These are phyloP conservation scores for Phaethon lepturus DNA, from an alignment of 2,113 vertebrate species.

Conservation along the genomic window DNA sequence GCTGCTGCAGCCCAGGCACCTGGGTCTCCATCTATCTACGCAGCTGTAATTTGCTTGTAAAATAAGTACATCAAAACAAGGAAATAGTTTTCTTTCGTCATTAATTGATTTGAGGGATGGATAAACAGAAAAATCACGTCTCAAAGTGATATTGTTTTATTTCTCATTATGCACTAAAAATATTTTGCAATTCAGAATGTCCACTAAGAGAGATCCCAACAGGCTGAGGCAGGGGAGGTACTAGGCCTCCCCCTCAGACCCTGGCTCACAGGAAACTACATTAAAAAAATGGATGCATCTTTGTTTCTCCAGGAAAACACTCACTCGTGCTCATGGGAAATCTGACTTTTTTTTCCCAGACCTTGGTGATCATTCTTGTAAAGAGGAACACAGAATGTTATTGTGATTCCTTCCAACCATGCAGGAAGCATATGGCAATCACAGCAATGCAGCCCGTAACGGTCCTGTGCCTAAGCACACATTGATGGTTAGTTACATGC, in stretches of 20 bases:
- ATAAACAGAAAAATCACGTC: neutral
- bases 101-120: neutral
- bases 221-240: neutral
- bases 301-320: neutral
- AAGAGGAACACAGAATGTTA: neutral
- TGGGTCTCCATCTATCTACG: neutral
- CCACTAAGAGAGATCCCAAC: neutral
- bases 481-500: neutral
- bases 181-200: neutral
- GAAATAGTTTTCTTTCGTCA: neutral
- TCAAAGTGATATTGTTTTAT: neutral
- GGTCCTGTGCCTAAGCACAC: neutral
- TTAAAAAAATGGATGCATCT: neutral
- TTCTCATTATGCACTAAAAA: neutral
- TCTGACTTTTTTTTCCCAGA: neutral
- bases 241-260: neutral
- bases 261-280: neutral
- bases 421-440: neutral
- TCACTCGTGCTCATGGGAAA: neutral
- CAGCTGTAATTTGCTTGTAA: neutral
- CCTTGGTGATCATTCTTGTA: neutral
- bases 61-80: neutral
- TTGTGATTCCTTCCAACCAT: neutral
- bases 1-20: neutral
- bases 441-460: neutral